These are phyloP conservation scores for Protodeltote pygarga DNA, from an alignment of 2,888 invertebrate genomes.

Conservation along the genomic window DNA sequence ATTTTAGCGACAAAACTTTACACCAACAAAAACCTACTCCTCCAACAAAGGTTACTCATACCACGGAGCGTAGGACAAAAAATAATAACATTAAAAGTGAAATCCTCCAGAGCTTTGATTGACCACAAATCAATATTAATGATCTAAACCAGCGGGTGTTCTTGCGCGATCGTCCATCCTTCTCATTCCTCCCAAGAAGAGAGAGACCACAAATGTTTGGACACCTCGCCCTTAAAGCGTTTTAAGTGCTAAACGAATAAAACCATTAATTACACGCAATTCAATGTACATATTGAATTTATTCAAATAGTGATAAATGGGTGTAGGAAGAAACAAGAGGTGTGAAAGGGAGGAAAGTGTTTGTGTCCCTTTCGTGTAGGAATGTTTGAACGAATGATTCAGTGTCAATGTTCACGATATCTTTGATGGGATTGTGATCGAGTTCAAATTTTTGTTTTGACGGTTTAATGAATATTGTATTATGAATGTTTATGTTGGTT, in stretches of 20 bases:
- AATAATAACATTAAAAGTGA: slow-evolving; percentile 84
- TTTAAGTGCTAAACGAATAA: slow-evolving; percentile 87
- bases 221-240: slow-evolving; percentile 85
- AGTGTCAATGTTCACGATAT: slow-evolving; percentile 60
- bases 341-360: slow-evolving; percentile 62
- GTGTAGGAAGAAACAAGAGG: slow-evolving; percentile 76
- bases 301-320: slow-evolving; percentile 87
- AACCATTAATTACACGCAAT: slow-evolving; percentile 86
- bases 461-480: slow-evolving; percentile 44
- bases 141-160: slow-evolving; percentile 84
- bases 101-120: slow-evolving; percentile 85
- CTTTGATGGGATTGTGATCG: slow-evolving; percentile 42
- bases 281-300: slow-evolving; percentile 88
- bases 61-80: slow-evolving; percentile 62
- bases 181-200: slow-evolving; percentile 54
- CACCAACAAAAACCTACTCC: slow-evolving; percentile 57
- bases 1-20: slow-evolving; percentile 42
- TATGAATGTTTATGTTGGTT: slow-evolving; percentile 7
- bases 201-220: slow-evolving; percentile 75
- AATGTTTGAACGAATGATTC: slow-evolving; percentile 67
- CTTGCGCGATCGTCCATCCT: slow-evolving; percentile 64
- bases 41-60: slow-evolving; percentile 57
- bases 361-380: slow-evolving; percentile 48
- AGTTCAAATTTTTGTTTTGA: slow-evolving; percentile 45
- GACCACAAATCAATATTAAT: slow-evolving; percentile 88